Evolutionary conservation across 2,888 invertebrate genomes (phyloP), one percentile per base, ranked within the genome.

Genomic region (Alloplasta piceator): DNA sequence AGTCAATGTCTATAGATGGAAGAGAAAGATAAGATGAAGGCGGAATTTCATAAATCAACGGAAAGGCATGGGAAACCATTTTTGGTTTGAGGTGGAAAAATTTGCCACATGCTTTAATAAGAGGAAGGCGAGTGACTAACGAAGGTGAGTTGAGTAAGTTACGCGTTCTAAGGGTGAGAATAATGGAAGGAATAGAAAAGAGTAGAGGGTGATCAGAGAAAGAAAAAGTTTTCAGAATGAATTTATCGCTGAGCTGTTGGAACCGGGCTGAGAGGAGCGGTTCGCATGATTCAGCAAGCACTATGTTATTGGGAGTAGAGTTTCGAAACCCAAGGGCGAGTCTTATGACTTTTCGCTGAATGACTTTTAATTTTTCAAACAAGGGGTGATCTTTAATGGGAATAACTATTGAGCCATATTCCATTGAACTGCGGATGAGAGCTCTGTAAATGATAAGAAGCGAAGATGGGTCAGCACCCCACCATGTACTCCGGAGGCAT

Each of bases 231-330:
- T 68, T 60, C 4, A 75, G 14, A 4, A 76, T 4, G 6, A 41
- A 76, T 43, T 68, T 68, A 3, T 76, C 36, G 5, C 52, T 6
- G 1, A 68, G 43, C 1, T 14, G 38, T 38, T 68, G 75, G 6
- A 76, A 16, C 0, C 61, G 75, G 5, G 6, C 6, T 0, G 5
- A 6, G 1, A 68, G 61, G 5, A 61, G 10, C 0, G 71, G 66
- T 71, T 67, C 67, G 4, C 41, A 16, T 6, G 75, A 39, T 43
- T 82, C 82, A 6, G 82, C 78, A 7, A 75, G 46, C 0, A 82
- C 60, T 0, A 82, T 14, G 10, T 82, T 82, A 9, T 60, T 82
- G 0, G 72, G 75, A 12, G 67, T 75, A 5, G 82, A 82, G 6
- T 63, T 64, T 0, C 56, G 56, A 2, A 56, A 9, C 0, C 56